Base-by-base conservation (phyloP, 2,113 vertebrate genomes). In the Cinclus mexicanus region DNA sequence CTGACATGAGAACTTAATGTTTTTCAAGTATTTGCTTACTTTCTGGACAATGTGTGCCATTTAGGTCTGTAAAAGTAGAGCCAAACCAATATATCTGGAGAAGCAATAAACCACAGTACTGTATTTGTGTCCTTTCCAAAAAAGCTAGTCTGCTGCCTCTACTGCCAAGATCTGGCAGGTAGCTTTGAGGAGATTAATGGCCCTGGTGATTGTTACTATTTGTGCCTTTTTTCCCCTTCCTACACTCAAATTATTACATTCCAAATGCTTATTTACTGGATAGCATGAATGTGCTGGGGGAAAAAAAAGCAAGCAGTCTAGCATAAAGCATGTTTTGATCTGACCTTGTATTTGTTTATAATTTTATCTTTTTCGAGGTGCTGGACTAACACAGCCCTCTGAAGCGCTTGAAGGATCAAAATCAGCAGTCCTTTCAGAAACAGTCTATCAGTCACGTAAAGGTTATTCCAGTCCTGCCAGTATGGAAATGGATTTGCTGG, bases 161-260 rank as follows among this genome's bases (percentile, higher is more conserved):
- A 7, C 77, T 92, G 94, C 89, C 94, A 95, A 91, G 77, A 79
- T 92, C 89, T 96, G 93, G 56, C 87, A 94, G 94, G 94, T 95
- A 95, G 69, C 74, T 97, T 68, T 94, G 57, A 72, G 47, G 37
- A 94, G 89, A 97, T 96, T 96, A 94, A 96, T 91, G 42, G 31
- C 53, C 57, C 53, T 72, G n/a, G 61, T 84, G 42, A 61, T 81
- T 67, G 83, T 81, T 88, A 78, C 70, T 90, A 90, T 90, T 90
- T 85, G 69, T 95, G 56, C 42, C 7, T 86, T 86, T 95, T 86
- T 80, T 74, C 1, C 29, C 53, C 4, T 67, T 83, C 26, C 42
- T 83, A 41, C 17, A 33, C 29, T 63, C 77, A 63, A 84, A 84
- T 52, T 90, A 41, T 83, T 92, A 26, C 65, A 64, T 82, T 91